Conservation (phyloP, 2,888 invertebrate species). For the Gerris lacustris region DNA sequence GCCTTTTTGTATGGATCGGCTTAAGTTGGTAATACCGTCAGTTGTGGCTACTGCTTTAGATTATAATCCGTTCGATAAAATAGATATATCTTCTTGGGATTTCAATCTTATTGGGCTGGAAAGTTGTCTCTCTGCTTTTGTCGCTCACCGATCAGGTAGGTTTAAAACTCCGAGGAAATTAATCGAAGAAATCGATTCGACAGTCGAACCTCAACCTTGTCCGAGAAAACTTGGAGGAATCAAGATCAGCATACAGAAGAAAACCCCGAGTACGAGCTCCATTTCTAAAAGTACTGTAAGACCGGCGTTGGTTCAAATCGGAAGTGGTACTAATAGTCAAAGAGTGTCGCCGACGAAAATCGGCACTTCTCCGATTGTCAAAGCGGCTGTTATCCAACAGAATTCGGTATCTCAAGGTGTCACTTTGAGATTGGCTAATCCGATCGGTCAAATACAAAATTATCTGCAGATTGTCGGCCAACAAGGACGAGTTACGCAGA, state of each 20-base stretch:
- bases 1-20: conserved; percentile 77
- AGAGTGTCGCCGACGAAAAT: conserved; percentile 33
- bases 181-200: conserved; percentile 54
- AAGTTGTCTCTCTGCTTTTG: conserved; percentile 62
- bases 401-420: neutral
- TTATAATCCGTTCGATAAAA: conserved; percentile 60
- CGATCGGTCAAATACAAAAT: conserved; percentile 7
- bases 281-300: neutral
- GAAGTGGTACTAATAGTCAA: neutral
- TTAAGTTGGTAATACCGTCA: conserved; percentile 58
- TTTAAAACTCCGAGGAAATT: conserved; percentile 57
- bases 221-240: conserved; percentile 52
- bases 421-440: neutral
- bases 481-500: neutral
- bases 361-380: conserved; percentile 38
- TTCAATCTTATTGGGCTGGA: conserved; percentile 54
- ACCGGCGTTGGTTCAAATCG: neutral
- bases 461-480: neutral
- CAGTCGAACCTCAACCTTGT: conserved; percentile 39
- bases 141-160: conserved; percentile 65
- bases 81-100: conserved; percentile 52
- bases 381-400: conserved; percentile 26
- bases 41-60: conserved; percentile 55
- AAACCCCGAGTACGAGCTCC: neutral
- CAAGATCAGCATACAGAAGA: conserved; percentile 44